Evolutionary conservation across 1,140 invertebrate genomes (phyloP).

Genomic region (Brachionus rotundiformis): DNA sequence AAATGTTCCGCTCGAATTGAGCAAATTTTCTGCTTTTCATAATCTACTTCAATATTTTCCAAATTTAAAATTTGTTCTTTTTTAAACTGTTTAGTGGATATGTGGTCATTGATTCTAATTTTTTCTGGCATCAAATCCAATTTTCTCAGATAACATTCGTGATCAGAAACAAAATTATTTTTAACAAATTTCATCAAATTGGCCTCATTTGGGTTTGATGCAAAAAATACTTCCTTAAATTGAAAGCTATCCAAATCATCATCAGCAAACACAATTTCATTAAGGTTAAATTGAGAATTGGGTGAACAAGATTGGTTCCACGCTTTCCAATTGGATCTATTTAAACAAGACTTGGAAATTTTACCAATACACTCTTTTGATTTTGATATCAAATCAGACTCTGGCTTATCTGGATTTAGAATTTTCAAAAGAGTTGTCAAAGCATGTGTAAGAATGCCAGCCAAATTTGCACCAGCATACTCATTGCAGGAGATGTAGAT

Average conservation of each 20-base stretch:
- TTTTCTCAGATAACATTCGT: constrained; percentile 20
- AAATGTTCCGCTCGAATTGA: constrained; percentile 22
- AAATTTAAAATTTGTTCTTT: neutral
- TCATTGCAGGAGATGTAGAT: neutral
- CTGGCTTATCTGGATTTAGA: neutral
- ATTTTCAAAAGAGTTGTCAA: neutral
- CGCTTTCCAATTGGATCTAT: neutral
- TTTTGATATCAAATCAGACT: neutral
- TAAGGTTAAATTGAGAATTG: neutral
- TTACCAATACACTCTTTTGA: neutral
- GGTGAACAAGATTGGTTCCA: neutral
- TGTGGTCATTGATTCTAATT: neutral
- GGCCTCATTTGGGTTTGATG: neutral
- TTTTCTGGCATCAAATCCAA: neutral
- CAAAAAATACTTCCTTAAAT: neutral
- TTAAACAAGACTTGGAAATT: neutral
- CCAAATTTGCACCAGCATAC: neutral
- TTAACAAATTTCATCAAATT: neutral
- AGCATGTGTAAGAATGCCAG: neutral
- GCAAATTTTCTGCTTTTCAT: neutral
- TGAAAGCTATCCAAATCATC: neutral
- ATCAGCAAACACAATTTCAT: constrained; percentile 38
- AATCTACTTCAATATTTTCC: neutral
- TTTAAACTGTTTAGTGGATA: neutral
- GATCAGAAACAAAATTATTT: constrained; percentile 1